These are phyloP conservation scores for Oscheius onirici DNA, from an alignment of 2,888 invertebrate species.

Conservation along the genomic window DNA sequence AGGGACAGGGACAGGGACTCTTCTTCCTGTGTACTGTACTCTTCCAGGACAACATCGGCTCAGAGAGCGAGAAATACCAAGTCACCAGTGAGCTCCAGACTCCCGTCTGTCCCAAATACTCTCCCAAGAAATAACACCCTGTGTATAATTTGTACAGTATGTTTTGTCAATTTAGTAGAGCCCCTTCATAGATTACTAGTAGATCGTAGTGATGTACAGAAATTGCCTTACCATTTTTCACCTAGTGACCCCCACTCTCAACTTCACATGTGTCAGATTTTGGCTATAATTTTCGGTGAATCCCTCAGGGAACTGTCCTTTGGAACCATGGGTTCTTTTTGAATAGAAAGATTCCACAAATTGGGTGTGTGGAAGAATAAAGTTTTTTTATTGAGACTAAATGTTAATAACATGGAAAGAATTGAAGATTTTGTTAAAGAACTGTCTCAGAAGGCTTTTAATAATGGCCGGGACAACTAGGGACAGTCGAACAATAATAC, in stretches of 20 bases:
- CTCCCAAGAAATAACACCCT: constrained; percentile 24
- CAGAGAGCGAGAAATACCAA: constrained; percentile 24
- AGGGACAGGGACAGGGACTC: neutral
- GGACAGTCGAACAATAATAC: too few relatives aligned
- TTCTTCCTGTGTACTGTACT: too few relatives aligned
- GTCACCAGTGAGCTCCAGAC: constrained; percentile 20
- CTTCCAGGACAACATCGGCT: constrained; percentile 27
- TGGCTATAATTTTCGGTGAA: neutral
- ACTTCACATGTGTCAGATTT: constrained; percentile 15
- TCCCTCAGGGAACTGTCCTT: constrained; percentile 23
- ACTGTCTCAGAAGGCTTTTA: too few relatives aligned
- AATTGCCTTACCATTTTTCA: constrained; percentile 23
- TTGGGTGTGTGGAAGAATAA: neutral
- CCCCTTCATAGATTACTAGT: neutral
- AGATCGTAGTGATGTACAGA: neutral
- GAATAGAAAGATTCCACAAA: neutral
- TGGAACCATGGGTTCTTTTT: constrained; percentile 26
- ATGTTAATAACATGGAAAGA: too few relatives aligned
- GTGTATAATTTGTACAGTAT: constrained; percentile 6
- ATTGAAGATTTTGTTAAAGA: too few relatives aligned
- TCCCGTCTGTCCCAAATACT: constrained; percentile 28
- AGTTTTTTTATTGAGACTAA: too few relatives aligned
- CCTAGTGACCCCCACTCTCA: constrained; percentile 15
- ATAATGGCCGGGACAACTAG: too few relatives aligned
- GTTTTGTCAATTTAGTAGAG: neutral